phyloP scores from a whole-genome alignment of 2,888 invertebrate species.

The Eledona agricola region DNA sequence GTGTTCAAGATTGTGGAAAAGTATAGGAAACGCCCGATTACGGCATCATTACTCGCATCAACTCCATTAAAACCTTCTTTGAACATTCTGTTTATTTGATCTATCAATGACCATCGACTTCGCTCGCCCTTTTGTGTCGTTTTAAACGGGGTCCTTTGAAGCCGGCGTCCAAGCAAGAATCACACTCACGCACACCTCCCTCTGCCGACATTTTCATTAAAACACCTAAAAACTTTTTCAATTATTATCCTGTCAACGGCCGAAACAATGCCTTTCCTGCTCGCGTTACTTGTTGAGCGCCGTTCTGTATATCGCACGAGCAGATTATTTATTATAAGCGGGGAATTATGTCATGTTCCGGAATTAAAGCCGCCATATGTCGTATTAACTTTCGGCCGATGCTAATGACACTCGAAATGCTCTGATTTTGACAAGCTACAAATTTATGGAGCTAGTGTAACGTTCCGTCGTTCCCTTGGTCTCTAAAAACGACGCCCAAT shows the following conservation, averaged over 20 bases:
- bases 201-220: slow-evolving; percentile 40
- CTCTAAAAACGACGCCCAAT: too few relatives aligned
- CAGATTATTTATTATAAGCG: slow-evolving; percentile 30
- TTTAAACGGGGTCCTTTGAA: too few relatives aligned
- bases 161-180: too few relatives aligned
- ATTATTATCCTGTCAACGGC: slow-evolving; percentile 48
- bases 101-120: too few relatives aligned
- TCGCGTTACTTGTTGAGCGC: slow-evolving; percentile 26
- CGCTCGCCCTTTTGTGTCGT: too few relatives aligned
- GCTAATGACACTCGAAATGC: neutral
- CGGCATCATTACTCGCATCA: too few relatives aligned
- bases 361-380: slow-evolving; percentile 8
- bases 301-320: slow-evolving; percentile 13
- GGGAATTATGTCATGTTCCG: slow-evolving; percentile 19
- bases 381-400: slow-evolving; percentile 4
- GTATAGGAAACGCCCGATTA: too few relatives aligned
- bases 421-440: slow-evolving; percentile 2
- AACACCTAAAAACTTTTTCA: slow-evolving; percentile 50
- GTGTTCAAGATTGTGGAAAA: too few relatives aligned
- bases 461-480: too few relatives aligned
- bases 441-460: too few relatives aligned
- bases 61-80: too few relatives aligned
- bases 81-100: too few relatives aligned
- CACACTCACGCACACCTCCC: slow-evolving; percentile 12
- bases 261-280: slow-evolving; percentile 40